Evolutionary conservation across 2,888 invertebrate species (phyloP).

Genomic region (Drosophila nr. perissopoda): DNA sequence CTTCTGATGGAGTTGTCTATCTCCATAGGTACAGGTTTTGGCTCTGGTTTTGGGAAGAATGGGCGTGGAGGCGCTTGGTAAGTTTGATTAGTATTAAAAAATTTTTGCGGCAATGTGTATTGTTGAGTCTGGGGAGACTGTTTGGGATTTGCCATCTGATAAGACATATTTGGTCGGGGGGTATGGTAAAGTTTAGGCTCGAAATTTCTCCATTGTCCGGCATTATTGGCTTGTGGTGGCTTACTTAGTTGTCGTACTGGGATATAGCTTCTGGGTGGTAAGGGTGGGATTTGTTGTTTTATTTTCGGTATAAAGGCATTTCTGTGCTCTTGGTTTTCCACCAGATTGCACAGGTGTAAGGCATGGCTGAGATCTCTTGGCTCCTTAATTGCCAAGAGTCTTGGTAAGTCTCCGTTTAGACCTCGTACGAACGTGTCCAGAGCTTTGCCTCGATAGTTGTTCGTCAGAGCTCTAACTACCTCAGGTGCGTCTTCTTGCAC

Average conservation of each 20-base stretch:
- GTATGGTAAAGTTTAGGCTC: neutral
- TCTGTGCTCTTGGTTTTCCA: neutral
- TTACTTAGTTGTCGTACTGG: neutral
- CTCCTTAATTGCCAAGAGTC: neutral
- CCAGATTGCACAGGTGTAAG: neutral
- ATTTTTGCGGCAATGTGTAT: no score
- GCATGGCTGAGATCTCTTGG: neutral
- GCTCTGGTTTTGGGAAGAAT: no score
- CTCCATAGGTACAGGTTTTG: no score
- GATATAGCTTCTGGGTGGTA: neutral
- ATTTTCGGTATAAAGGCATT: neutral
- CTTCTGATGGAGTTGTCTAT: no score
- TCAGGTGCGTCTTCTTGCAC: neutral
- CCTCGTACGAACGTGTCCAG: neutral
- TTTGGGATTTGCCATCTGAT: neutral
- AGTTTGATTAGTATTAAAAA: no score
- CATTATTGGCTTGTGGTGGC: neutral
- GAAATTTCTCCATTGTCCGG: neutral
- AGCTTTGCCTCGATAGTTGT: neutral
- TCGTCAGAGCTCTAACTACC: neutral
- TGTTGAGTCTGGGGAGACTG: neutral
- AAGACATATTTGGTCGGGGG: neutral
- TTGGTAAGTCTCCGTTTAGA: neutral
- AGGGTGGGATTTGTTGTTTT: neutral
- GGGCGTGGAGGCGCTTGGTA: no score